Conservation (phyloP, 1,140 invertebrate genomes). For the Bathynomus jamesi region DNA sequence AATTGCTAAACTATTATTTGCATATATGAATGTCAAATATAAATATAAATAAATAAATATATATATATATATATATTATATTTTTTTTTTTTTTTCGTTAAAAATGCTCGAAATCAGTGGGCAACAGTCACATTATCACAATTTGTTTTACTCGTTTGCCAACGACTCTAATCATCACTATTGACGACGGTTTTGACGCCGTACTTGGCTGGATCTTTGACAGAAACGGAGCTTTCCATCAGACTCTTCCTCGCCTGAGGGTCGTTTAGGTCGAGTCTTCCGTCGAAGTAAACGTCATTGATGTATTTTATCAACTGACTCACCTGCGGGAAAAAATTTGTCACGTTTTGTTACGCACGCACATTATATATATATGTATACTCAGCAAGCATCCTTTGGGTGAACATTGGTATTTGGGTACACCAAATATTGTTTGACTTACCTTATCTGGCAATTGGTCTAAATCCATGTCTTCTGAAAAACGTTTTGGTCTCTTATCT, state of each 20-base stretch:
- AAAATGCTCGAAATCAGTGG: no score
- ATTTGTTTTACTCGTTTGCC: background rate
- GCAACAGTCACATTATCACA: background rate
- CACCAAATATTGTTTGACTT: no score
- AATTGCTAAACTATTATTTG: no score
- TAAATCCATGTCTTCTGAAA: background rate
- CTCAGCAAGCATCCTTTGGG: no score
- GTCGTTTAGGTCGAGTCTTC: slow-evolving; percentile 38
- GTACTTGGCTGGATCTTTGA: background rate
- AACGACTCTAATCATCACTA: background rate
- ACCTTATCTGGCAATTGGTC: slow-evolving; percentile 21
- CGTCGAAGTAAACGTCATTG: slow-evolving; percentile 45
- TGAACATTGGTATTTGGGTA: no score
- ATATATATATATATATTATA: slow-evolving; percentile 1
- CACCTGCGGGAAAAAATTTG: no score
- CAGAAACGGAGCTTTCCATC: background rate
- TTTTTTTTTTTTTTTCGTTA: background rate
- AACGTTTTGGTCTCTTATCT: background rate
- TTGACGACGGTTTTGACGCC: background rate
- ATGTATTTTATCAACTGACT: slow-evolving; percentile 45
- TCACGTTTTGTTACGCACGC: no score
- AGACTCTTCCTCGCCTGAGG: slow-evolving; percentile 27
- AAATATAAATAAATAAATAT: background rate
- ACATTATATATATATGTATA: no score
- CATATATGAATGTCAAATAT: no score